phyloP scores from a whole-genome alignment of 2,888 invertebrate species.

The Phlogophora meticulosa region DNA sequence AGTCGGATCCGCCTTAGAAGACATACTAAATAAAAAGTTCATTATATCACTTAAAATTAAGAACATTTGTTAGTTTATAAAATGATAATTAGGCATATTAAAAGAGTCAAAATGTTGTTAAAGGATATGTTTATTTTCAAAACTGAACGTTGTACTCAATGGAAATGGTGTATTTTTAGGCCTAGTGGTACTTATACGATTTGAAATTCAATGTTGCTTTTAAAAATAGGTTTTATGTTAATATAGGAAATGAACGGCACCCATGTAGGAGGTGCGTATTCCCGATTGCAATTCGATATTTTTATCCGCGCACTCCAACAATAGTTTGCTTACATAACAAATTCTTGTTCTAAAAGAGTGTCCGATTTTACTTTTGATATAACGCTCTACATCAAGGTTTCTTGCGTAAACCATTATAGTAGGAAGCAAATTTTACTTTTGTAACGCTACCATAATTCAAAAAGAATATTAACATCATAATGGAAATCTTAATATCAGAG shows the following conservation, averaged over 20 bases:
- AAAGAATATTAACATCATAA: constrained; percentile 45
- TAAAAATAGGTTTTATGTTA: too few relatives aligned
- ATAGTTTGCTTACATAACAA: constrained; percentile 7
- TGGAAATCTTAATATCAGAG: constrained; percentile 40
- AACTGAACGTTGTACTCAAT: too few relatives aligned
- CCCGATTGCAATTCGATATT: constrained; percentile 3
- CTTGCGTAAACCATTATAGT: constrained; percentile 27
- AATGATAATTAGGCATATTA: too few relatives aligned
- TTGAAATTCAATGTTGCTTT: too few relatives aligned
- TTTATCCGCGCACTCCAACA: not conserved
- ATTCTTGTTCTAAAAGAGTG: constrained; percentile 9
- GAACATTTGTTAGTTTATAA: too few relatives aligned
- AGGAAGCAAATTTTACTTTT: constrained; percentile 25
- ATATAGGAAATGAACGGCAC: not conserved
- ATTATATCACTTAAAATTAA: too few relatives aligned
- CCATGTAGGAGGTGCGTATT: not conserved
- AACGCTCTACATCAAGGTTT: not conserved
- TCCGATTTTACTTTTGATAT: constrained; percentile 22
- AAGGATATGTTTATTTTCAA: too few relatives aligned
- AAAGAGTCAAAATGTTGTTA: too few relatives aligned
- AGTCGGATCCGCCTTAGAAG: too few relatives aligned
- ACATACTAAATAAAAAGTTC: too few relatives aligned
- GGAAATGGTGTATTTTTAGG: too few relatives aligned
- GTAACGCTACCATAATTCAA: constrained; percentile 29
- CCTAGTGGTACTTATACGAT: too few relatives aligned